A percentile compares a stretch with the other conserved stretches of the same genome.
Conservation (phyloP, 2,888 invertebrate genomes). For the Hesperia comma region DNA sequence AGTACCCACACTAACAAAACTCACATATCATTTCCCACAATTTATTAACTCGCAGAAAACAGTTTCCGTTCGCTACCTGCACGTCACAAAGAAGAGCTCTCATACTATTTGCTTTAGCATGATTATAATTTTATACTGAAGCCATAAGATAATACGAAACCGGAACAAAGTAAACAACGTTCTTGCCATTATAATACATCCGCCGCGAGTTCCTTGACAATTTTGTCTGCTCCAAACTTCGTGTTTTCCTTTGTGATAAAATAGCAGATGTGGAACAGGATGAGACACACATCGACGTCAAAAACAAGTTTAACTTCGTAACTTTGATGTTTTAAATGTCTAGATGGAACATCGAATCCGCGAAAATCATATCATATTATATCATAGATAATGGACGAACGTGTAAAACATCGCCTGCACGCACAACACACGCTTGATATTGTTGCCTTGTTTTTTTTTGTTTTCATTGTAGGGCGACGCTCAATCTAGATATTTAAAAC, state of each 20-base stretch:
- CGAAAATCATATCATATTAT: too few species aligned
- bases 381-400: too few species aligned
- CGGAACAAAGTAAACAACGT: conserved; percentile 19
- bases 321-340: too few species aligned
- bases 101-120: background rate
- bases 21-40: background rate
- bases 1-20: too few species aligned
- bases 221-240: conserved; percentile 34
- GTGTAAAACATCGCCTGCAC: too few species aligned
- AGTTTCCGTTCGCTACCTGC: background rate
- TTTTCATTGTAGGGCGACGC: too few species aligned
- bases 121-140: conserved; percentile 17
- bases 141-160: conserved; percentile 14
- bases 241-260: conserved; percentile 29
- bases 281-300: conserved; percentile 15
- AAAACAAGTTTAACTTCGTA: conserved; percentile 3
- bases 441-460: too few species aligned
- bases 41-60: background rate
- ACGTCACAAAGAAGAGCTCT: conserved; percentile 1
- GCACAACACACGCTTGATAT: too few species aligned
- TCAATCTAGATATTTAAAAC: too few species aligned
- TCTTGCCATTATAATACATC: conserved; percentile 26
- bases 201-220: conserved; percentile 27
- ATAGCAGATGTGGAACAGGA: conserved; percentile 9
- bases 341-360: too few species aligned